These are phyloP conservation scores for human (Homo sapiens) DNA, from an alignment of 2,113 vertebrate genomes.

Conservation along the genomic window GRCh38 chr6:107592501-107593000, in stretches of 20 bases:
- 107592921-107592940: not conserved
- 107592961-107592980: not conserved
- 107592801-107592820: not conserved
- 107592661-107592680: not conserved
- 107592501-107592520: not conserved
- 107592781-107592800: not conserved
- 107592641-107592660: not conserved
- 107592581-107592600: not conserved
- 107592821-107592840: not conserved
- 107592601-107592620: conserved; percentile 5
- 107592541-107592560: not conserved
- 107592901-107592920: not conserved
- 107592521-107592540: not conserved
- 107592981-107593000: not conserved
- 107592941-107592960: not conserved
- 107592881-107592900: not conserved
- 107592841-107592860: not conserved
- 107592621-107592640: not conserved
- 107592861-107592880: conserved; percentile 16
- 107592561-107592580: not conserved
- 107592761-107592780: not conserved
- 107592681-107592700: not conserved
- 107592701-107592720: not conserved
- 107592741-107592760: not conserved
- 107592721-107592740: not conserved